Evolutionary conservation across 2,113 vertebrate species (phyloP).

Genomic region (Sterna hirundo): DNA sequence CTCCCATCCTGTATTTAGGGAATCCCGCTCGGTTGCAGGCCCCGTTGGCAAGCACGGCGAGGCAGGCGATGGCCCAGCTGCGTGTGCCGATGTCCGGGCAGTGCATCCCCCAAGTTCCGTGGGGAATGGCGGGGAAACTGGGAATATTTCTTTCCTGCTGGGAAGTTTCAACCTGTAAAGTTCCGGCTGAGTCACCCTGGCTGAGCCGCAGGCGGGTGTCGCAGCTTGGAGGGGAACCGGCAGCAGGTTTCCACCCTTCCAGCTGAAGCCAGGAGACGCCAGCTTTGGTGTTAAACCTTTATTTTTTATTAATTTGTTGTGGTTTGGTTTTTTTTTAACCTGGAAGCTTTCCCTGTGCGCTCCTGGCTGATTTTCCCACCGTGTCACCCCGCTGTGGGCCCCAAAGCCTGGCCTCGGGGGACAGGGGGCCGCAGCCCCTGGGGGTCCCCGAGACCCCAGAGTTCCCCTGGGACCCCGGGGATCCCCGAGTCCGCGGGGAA

Average conservation of each 20-base stretch:
- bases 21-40: fast-evolving
- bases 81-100: background rate
- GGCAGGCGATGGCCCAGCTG: fast-evolving
- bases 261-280: background rate
- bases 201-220: background rate
- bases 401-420: background rate
- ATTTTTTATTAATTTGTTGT: background rate
- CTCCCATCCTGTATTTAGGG: fast-evolving
- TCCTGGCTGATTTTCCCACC: fast-evolving
- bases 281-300: background rate
- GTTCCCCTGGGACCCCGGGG: background rate
- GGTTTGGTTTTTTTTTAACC: background rate
- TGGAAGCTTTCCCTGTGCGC: background rate
- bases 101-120: background rate
- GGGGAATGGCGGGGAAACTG: fast-evolving
- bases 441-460: too few species aligned
- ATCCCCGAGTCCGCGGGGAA: background rate
- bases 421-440: background rate
- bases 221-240: background rate
- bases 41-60: fast-evolving
- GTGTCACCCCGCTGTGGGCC: background rate
- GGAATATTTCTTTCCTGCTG: background rate
- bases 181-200: background rate
- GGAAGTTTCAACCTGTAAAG: background rate
- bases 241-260: background rate